Evolutionary conservation across 2,888 invertebrate species (phyloP), one percentile per base, ranked within the genome.

Genomic region (Drosophila yooni): DNA sequence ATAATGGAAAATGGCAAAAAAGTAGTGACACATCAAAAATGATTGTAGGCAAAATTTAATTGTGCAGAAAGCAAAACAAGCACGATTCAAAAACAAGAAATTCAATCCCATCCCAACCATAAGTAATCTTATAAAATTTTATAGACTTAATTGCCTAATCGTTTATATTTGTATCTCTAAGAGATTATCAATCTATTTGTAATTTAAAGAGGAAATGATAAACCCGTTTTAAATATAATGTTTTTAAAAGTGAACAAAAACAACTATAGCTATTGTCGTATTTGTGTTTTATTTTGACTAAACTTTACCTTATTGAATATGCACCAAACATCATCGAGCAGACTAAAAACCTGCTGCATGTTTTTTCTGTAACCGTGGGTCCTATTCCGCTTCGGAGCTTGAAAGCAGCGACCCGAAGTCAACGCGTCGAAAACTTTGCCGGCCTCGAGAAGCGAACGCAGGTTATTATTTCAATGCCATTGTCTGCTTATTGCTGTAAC

Each of bases 151-250:
- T 70, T 70, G 69, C 68, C 59, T 53, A 69, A 74, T 62, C 71
- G 73, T 70, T 83, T 83, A 76, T 68, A 70, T 74, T 70, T 83
- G 66, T 79, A 82, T 88, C 79, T 90, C 83, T 83, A 73, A 86
- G 81, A 88, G 81, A 82, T 76, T 74, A 73, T 74, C 66, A 76
- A 75, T 75, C 64, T 75, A 80, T 80, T 81, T 87, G 82, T 88
- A 83, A 82, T 73, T 74, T 69, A 70, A 64, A 67, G 59, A 75
- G 38, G 48, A 74, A 74, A 72, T 65, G 59, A 78, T 76, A 81
- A 79, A 81, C 58, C 58, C 70, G 63, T 76, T 88, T 84, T 81
- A 87, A 84, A 89, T 76, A 89, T 74, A 81, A 78, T 68, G 73
- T 83, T 88, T 88, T 86, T 80, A 80, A 84, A 74, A 71, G 77